These are phyloP conservation scores for Geotrypetes seraphini DNA, from an alignment of 2,797 vertebrate genomes.

Conservation along the genomic window DNA sequence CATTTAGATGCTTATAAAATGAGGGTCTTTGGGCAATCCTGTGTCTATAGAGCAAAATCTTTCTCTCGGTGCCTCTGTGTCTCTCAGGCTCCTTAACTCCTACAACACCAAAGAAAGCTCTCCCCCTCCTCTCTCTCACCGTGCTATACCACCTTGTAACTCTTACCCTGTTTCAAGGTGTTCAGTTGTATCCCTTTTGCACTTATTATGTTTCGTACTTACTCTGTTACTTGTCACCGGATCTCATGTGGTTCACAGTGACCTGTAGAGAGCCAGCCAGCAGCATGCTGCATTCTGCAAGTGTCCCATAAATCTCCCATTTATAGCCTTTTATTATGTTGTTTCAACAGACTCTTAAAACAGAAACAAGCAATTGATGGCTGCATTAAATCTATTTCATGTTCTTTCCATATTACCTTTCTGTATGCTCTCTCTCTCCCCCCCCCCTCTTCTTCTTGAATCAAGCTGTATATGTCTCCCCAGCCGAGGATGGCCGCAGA, in stretches of 20 bases:
- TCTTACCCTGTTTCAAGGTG: too few relatives aligned
- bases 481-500: background rate
- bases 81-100: too few relatives aligned
- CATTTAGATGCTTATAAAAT: too few relatives aligned
- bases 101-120: too few relatives aligned
- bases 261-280: slow-evolving; percentile 20
- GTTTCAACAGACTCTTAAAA: slow-evolving; percentile 66
- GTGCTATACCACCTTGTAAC: too few relatives aligned
- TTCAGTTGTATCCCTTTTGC: too few relatives aligned
- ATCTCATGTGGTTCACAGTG: slow-evolving; percentile 9
- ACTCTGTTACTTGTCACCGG: too few relatives aligned
- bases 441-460: slow-evolving; percentile 15
- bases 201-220: too few relatives aligned
- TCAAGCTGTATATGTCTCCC: slow-evolving; percentile 32
- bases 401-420: slow-evolving; percentile 51
- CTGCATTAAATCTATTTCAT: slow-evolving; percentile 55
- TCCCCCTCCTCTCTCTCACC: too few relatives aligned
- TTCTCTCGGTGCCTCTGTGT: too few relatives aligned
- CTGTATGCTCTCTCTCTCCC: background rate
- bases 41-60: too few relatives aligned
- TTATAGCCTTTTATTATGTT: slow-evolving; percentile 70
- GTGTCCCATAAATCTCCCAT: slow-evolving; percentile 46
- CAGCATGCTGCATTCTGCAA: slow-evolving; percentile 40
- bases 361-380: slow-evolving; percentile 46
- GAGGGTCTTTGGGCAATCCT: too few relatives aligned